Evolutionary conservation across 2,113 vertebrate genomes (phyloP).

Genomic region (Tychaedon coryphoeus): DNA sequence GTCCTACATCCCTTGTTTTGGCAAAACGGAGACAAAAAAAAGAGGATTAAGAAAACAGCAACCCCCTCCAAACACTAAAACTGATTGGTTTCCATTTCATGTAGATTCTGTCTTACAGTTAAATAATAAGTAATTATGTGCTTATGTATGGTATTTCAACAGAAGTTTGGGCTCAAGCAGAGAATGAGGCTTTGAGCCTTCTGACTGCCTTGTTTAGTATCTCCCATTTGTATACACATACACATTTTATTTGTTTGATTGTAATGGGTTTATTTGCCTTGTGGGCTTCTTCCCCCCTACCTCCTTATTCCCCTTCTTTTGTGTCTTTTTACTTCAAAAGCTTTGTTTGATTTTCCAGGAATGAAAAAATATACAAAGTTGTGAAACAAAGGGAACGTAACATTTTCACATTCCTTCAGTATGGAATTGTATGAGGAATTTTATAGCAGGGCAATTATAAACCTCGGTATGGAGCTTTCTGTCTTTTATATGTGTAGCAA

Average conservation of each 20-base stretch:
- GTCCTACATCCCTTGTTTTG: not conserved
- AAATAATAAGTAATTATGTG: not conserved
- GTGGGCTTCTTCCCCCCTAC: not conserved
- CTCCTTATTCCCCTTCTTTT: not conserved
- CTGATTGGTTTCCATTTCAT: not conserved
- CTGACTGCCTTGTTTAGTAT: not conserved
- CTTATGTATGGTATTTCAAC: not conserved
- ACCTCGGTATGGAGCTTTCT: not conserved
- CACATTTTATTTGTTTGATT: not conserved
- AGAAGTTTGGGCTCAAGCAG: not conserved
- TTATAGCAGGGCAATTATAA: not conserved
- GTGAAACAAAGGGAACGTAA: not conserved
- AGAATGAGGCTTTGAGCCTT: not conserved
- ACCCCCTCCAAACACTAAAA: not conserved
- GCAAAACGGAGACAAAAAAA: not conserved
- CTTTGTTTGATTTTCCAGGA: not conserved
- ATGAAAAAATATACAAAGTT: not conserved
- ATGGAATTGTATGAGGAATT: not conserved
- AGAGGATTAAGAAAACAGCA: not conserved
- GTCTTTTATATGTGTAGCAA: not conserved
- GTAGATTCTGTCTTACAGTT: not conserved
- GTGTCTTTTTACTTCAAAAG: not conserved
- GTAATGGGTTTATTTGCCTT: not conserved
- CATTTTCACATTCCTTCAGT: not conserved
- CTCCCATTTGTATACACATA: not conserved